These are phyloP conservation scores for Eretmocerus hayati DNA, from an alignment of 2,888 invertebrate genomes.

Conservation along the genomic window DNA sequence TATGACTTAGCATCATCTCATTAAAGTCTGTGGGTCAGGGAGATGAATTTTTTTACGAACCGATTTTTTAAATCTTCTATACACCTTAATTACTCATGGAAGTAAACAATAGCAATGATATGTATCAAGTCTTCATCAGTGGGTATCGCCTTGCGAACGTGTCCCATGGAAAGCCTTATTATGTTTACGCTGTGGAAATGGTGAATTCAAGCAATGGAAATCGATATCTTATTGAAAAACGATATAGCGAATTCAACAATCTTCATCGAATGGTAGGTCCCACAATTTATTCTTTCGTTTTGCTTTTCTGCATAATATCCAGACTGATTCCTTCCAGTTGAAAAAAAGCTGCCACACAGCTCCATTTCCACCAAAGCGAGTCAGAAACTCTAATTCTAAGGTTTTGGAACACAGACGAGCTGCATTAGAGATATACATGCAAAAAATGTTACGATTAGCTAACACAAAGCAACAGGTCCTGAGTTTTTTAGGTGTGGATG, in stretches of 20 bases:
- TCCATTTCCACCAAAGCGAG: constrained; percentile 55
- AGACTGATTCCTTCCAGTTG: constrained; percentile 37
- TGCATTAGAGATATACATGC: constrained; percentile 51
- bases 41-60: no score
- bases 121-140: constrained; percentile 45
- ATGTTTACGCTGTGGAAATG: constrained; percentile 49
- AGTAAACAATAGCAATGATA: constrained; percentile 33
- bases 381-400: constrained; percentile 53
- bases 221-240: constrained; percentile 47
- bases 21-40: no score
- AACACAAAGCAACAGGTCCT: constrained; percentile 47
- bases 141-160: constrained; percentile 46
- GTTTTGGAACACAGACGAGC: constrained; percentile 53
- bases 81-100: constrained; percentile 12
- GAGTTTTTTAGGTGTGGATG: constrained; percentile 46
- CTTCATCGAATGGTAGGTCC: constrained; percentile 51
- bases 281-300: background rate
- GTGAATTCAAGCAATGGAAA: constrained; percentile 38
- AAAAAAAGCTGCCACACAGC: constrained; percentile 50
- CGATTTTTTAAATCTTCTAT: no score
- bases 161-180: constrained; percentile 46
- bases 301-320: background rate
- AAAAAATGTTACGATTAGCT: constrained; percentile 48
- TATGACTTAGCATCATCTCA: no score
- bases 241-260: constrained; percentile 55